Evolutionary conservation across 2,888 invertebrate species (phyloP).

Genomic region (Himalopsyche japonica): DNA sequence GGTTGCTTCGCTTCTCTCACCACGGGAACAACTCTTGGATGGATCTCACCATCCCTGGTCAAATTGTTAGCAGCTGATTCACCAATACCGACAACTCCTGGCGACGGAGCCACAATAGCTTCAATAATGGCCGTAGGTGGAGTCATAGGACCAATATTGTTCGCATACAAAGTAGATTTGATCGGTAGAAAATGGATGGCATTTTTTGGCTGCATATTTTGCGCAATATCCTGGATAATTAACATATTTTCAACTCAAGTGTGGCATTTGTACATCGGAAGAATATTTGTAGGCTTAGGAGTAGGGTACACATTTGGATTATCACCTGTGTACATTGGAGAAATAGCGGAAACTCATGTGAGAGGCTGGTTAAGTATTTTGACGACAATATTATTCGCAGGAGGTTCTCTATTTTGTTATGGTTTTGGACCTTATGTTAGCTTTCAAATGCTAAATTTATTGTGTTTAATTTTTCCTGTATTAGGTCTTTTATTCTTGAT

Average conservation of each 20-base stretch:
- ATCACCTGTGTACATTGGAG: slow-evolving; percentile 23
- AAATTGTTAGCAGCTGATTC: slow-evolving; percentile 9
- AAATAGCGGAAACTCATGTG: slow-evolving; percentile 23
- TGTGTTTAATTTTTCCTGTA: slow-evolving; percentile 16
- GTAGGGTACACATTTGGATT: slow-evolving; percentile 7
- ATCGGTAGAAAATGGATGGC: slow-evolving; percentile 8
- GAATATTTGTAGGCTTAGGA: slow-evolving; percentile 1
- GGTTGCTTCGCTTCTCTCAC: slow-evolving; percentile 13
- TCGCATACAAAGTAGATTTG: background rate
- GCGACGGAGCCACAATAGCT: slow-evolving; percentile 11
- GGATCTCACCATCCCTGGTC: slow-evolving; percentile 15
- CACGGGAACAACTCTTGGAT: slow-evolving; percentile 12
- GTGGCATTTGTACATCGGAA: slow-evolving; percentile 2
- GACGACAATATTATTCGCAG: background rate
- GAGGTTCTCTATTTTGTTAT: slow-evolving; percentile 9
- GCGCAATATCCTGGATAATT: background rate
- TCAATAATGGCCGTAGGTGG: slow-evolving; percentile 15
- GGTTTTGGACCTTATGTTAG: slow-evolving; percentile 15
- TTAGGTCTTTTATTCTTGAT: slow-evolving; percentile 25
- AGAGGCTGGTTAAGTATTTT: slow-evolving; percentile 10
- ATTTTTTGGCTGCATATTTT: background rate
- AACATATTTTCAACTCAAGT: slow-evolving; percentile 1
- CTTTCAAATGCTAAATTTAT: background rate
- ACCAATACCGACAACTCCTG: slow-evolving; percentile 10
- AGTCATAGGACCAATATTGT: background rate